A percentile compares a stretch with the other conserved stretches of the same genome.
Evolutionary conservation across 2,797 vertebrate species (phyloP).

Genomic region (Carduelis carduelis): DNA sequence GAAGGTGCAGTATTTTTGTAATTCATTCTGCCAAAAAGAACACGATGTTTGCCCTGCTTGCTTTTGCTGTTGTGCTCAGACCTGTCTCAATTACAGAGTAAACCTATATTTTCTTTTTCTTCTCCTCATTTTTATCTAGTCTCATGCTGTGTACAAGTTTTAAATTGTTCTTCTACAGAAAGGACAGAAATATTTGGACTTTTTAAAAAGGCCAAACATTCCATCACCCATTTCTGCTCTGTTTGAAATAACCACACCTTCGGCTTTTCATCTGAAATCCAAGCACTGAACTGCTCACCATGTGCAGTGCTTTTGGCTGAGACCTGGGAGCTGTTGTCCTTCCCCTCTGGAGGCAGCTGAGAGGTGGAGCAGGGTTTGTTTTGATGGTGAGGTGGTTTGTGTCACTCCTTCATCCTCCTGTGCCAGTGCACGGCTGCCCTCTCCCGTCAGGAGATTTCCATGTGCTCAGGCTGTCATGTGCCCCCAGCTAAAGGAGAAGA

Average conservation of each 20-base stretch:
- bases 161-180: not conserved
- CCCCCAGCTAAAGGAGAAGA: not conserved
- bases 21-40: not conserved
- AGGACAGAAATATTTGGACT: not conserved
- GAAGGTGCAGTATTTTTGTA: not conserved
- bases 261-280: not conserved
- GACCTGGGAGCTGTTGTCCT: not conserved
- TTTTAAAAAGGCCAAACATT: not conserved
- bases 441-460: conserved; percentile 4
- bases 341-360: not conserved
- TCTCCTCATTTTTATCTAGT: not conserved
- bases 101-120: not conserved
- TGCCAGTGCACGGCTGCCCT: conserved; percentile 41
- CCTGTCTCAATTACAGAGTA: not conserved
- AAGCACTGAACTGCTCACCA: not conserved
- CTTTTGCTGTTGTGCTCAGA: not conserved
- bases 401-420: not conserved
- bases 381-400: not conserved
- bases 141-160: not conserved
- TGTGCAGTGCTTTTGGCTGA: not conserved
- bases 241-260: not conserved
- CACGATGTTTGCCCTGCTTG: not conserved
- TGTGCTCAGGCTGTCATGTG: not conserved
- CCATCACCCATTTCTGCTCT: not conserved
- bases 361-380: not conserved